These are phyloP conservation scores for Choloepus hoffmanni DNA, from an alignment of 2,113 vertebrate species.

Conservation along the genomic window DNA sequence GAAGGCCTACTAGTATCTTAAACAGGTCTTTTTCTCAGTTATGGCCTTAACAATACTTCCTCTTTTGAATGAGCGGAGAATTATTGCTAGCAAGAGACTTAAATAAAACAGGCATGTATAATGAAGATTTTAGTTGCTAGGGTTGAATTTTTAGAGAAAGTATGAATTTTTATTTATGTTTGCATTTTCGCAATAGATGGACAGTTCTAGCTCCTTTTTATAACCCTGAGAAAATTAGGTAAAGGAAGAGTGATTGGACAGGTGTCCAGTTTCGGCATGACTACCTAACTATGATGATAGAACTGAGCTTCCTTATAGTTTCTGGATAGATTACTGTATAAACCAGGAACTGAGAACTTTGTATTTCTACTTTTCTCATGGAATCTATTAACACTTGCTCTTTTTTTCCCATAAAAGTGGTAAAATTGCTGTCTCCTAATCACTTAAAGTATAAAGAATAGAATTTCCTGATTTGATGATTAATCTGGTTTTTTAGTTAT, in stretches of 20 bases:
- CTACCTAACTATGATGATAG: background rate
- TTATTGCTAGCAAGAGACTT: constrained; percentile 24
- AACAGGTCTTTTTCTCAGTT: constrained; percentile 16
- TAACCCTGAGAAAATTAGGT: constrained; percentile 35
- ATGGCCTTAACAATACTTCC: background rate
- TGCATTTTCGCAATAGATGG: constrained; percentile 50
- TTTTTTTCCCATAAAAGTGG: background rate
- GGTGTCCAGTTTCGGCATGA: background rate
- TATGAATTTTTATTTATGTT: constrained; percentile 46
- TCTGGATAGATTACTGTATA: background rate
- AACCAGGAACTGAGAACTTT: constrained; percentile 32
- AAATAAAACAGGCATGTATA: background rate
- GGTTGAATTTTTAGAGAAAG: constrained; percentile 55
- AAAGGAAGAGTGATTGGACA: background rate
- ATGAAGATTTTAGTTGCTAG: constrained; percentile 18
- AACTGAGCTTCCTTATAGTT: background rate
- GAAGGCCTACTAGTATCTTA: constrained; percentile 19
- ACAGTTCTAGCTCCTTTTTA: constrained; percentile 12
- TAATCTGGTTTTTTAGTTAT: constrained; percentile 15
- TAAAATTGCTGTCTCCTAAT: background rate
- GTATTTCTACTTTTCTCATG: background rate
- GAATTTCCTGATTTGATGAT: constrained; percentile 28
- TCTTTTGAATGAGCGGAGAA: constrained; percentile 18
- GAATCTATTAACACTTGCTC: constrained; percentile 33
- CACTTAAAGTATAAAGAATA: constrained; percentile 22